These are phyloP conservation scores for Scaptomyza flava DNA, from an alignment of 2,888 invertebrate genomes.

Conservation along the genomic window DNA sequence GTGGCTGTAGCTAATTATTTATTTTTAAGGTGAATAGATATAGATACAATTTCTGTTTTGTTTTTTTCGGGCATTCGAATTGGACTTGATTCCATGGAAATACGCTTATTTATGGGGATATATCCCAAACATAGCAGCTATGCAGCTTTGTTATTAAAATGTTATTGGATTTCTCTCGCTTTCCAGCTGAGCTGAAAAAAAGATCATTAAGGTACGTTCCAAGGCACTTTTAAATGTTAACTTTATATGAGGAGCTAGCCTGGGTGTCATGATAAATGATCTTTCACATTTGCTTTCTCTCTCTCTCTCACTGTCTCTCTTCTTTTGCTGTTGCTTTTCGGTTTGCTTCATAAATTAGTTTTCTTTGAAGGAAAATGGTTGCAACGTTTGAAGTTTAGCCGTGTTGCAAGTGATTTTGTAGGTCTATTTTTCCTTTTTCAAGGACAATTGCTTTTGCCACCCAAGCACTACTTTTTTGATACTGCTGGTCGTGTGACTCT, in stretches of 20 bases:
- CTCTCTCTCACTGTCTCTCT: neutral
- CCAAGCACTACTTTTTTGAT: slow-evolving; percentile 45
- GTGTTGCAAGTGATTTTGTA: slow-evolving; percentile 11
- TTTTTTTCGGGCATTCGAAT: slow-evolving; percentile 13
- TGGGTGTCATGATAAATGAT: slow-evolving; percentile 78
- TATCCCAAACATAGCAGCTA: slow-evolving; percentile 27
- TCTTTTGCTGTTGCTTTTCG: neutral
- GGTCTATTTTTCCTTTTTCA: slow-evolving; percentile 22
- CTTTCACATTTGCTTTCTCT: slow-evolving; percentile 24
- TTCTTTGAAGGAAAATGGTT: slow-evolving; percentile 62
- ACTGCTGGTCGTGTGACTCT: slow-evolving; percentile 73
- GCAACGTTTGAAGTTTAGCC: slow-evolving; percentile 59
- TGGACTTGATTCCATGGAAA: slow-evolving; percentile 61
- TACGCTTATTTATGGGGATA: slow-evolving; percentile 69
- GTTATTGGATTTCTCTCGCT: slow-evolving; percentile 81
- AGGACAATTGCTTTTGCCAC: slow-evolving; percentile 64
- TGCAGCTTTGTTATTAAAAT: slow-evolving; percentile 79
- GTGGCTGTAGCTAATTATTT: slow-evolving; percentile 73
- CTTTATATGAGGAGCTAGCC: slow-evolving; percentile 26
- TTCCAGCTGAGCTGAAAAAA: slow-evolving; percentile 59
- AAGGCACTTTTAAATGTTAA: slow-evolving; percentile 37
- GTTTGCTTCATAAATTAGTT: slow-evolving; percentile 64
- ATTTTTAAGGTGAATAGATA: slow-evolving; percentile 62
- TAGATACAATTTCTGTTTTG: slow-evolving; percentile 67
- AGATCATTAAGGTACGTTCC: slow-evolving; percentile 44